Percentiles rank a stretch among this genome's conserved stretches.
Evolutionary conservation across 2,113 vertebrate genomes (phyloP).

Genomic region (Pseudorhombus dupliciocellatus): DNA sequence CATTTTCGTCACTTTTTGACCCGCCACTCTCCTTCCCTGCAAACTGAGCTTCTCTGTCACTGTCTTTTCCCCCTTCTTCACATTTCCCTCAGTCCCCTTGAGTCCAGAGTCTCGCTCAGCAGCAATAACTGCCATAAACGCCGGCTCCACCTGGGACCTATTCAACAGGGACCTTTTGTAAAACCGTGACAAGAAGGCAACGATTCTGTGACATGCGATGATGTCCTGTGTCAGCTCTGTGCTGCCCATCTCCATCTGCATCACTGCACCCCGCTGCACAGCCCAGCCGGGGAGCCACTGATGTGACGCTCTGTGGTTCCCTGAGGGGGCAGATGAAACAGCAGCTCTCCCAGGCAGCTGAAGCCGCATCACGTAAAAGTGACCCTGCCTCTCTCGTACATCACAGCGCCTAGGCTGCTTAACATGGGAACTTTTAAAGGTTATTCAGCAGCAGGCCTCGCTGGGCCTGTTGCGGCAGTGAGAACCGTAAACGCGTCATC

Average conservation of each 20-base stretch:
- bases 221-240: slow-evolving; percentile 62
- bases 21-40: too few species aligned
- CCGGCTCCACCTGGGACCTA: slow-evolving; percentile 24
- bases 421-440: slow-evolving; percentile 19
- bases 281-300: slow-evolving; percentile 44
- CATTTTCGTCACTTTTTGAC: background rate
- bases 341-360: slow-evolving; percentile 32
- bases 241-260: slow-evolving; percentile 59
- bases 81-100: slow-evolving; percentile 6
- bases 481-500: slow-evolving; percentile 11
- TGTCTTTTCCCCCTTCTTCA: background rate
- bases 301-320: slow-evolving; percentile 53
- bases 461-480: slow-evolving; percentile 48
- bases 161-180: slow-evolving; percentile 33
- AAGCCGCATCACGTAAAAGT: slow-evolving; percentile 21
- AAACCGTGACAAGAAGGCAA: slow-evolving; percentile 34
- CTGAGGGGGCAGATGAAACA: slow-evolving; percentile 48
- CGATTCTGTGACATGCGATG: slow-evolving; percentile 52
- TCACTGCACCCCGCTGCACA: slow-evolving; percentile 64
- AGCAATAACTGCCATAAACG: slow-evolving; percentile 14
- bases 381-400: slow-evolving; percentile 23
- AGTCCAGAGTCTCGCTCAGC: slow-evolving; percentile 14
- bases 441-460: slow-evolving; percentile 21
- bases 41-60: too few species aligned
- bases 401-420: slow-evolving; percentile 7